phyloP scores from a whole-genome alignment of 2,888 invertebrate genomes.

The Mesochorus sp. region DNA sequence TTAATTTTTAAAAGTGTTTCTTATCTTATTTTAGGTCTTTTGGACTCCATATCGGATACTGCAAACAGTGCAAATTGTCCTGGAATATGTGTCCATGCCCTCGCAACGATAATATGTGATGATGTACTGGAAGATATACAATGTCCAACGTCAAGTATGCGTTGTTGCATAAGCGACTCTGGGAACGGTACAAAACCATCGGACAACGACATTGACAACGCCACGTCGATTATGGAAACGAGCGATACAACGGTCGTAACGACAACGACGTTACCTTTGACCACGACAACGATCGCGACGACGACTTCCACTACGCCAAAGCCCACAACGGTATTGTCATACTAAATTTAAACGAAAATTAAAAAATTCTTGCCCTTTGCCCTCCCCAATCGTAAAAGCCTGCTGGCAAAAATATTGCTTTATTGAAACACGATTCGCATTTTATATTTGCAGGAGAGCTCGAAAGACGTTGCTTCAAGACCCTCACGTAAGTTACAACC shows the following conservation, averaged over 20 bases:
- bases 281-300: conserved; percentile 69
- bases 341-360: conserved; percentile 13
- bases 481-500: conserved; percentile 51
- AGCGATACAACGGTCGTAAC: conserved; percentile 78
- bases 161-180: conserved; percentile 92
- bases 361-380: not conserved
- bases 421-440: conserved; percentile 1
- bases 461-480: conserved; percentile 53
- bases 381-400: not conserved
- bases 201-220: conserved; percentile 65
- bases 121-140: conserved; percentile 92
- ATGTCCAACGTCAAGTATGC: conserved; percentile 91
- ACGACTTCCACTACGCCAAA: conserved; percentile 74
- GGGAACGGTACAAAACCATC: conserved; percentile 82
- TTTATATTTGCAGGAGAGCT: conserved; percentile 44
- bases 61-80: conserved; percentile 94
- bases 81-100: conserved; percentile 92
- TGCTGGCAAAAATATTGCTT: not conserved
- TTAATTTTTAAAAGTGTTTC: too few relatives aligned
- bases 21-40: conserved; percentile 85
- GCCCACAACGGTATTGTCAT: conserved; percentile 65
- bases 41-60: conserved; percentile 93
- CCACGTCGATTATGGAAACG: conserved; percentile 69
- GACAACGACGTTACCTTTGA: conserved; percentile 70
- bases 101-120: conserved; percentile 93